These are phyloP conservation scores for Pseudomyrmex flavicornis DNA, from an alignment of 1,140 invertebrate genomes.

Conservation along the genomic window DNA sequence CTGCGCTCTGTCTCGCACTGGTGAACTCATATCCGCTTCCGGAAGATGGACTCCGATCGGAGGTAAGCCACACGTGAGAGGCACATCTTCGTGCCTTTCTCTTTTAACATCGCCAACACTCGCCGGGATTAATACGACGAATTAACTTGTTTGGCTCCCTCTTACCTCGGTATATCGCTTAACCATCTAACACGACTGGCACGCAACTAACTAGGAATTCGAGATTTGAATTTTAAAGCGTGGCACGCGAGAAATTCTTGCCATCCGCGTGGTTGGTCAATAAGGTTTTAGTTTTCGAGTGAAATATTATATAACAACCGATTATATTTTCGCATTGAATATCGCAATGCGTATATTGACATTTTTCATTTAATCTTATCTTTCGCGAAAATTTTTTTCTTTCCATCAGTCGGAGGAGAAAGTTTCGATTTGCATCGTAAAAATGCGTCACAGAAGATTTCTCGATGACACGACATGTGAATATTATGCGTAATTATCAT, in stretches of 20 bases:
- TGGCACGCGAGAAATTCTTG: neutral
- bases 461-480: neutral
- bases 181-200: constrained; percentile 11
- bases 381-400: neutral
- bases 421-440: constrained; percentile 35
- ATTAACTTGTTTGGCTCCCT: constrained; percentile 8
- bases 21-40: constrained; percentile 79
- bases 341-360: too few relatives aligned
- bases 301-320: too few relatives aligned
- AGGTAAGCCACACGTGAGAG: constrained; percentile 75
- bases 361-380: neutral
- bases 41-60: constrained; percentile 77
- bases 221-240: constrained; percentile 4
- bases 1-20: constrained; percentile 75
- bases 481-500: constrained; percentile 21
- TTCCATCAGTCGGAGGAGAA: constrained; percentile 13
- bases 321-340: too few relatives aligned
- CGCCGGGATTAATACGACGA: constrained; percentile 25
- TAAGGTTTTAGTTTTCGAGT: too few relatives aligned
- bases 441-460: constrained; percentile 34
- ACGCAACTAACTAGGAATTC: constrained; percentile 13
- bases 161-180: constrained; percentile 16
- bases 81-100: constrained; percentile 39
- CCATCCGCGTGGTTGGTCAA: too few relatives aligned
- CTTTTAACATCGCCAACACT: constrained; percentile 35